Conservation (phyloP, 2,797 vertebrate genomes). For the Tauraco hartlaubi region DNA sequence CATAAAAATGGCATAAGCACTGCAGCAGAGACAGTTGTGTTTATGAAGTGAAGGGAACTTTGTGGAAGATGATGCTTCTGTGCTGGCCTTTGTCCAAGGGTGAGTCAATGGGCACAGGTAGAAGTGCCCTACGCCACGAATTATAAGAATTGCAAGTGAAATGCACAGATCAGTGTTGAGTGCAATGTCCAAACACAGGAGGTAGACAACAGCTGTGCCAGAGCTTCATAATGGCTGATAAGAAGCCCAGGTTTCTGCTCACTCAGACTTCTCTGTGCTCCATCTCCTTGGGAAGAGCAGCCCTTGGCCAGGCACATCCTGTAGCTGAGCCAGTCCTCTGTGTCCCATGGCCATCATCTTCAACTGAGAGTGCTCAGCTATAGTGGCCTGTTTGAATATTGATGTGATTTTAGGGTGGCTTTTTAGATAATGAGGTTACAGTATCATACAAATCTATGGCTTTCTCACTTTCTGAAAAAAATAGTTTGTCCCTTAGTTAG, state of each 20-base stretch:
- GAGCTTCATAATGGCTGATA: background rate
- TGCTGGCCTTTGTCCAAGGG: background rate
- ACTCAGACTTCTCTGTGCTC: accelerated
- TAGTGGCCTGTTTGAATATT: background rate
- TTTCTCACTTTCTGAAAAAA: background rate
- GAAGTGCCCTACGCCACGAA: background rate
- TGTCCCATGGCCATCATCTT: background rate
- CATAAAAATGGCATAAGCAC: background rate
- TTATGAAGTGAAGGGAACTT: background rate
- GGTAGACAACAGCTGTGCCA: background rate
- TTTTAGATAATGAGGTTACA: background rate
- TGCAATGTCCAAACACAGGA: background rate
- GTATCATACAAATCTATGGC: background rate
- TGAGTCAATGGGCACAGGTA: background rate
- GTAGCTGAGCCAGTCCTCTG: background rate
- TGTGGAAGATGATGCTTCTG: background rate
- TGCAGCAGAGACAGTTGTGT: background rate
- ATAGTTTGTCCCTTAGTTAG: background rate
- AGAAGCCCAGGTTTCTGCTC: background rate
- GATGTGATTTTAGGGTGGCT: background rate
- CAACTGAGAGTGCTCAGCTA: background rate
- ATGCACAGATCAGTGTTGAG: background rate
- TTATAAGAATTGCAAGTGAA: background rate
- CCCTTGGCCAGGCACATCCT: background rate
- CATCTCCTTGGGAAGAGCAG: background rate